Evolutionary conservation across 2,888 invertebrate genomes (phyloP).

Genomic region (Xestia c-nigrum): DNA sequence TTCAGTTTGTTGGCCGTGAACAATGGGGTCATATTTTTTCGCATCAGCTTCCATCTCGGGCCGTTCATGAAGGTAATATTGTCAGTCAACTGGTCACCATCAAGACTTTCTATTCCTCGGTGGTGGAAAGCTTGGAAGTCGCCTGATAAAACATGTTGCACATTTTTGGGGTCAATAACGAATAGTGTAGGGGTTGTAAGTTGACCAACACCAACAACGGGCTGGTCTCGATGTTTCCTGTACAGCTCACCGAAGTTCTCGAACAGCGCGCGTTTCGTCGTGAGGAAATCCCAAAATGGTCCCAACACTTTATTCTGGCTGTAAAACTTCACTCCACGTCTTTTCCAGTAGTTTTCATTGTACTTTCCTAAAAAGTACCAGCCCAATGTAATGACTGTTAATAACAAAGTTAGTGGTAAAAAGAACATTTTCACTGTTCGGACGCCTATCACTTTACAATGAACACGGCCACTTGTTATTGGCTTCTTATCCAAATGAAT

Average conservation of each 20-base stretch:
- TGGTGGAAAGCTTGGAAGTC: slow-evolving; percentile 74
- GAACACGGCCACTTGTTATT: neutral
- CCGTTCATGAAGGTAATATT: slow-evolving; percentile 75
- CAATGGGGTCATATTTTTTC: slow-evolving; percentile 80
- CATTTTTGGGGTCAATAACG: slow-evolving; percentile 69
- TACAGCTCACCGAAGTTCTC: slow-evolving; percentile 68
- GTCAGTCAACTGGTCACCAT: slow-evolving; percentile 72
- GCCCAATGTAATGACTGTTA: slow-evolving; percentile 9
- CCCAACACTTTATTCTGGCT: slow-evolving; percentile 55
- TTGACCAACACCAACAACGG: slow-evolving; percentile 70
- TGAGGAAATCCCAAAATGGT: slow-evolving; percentile 66
- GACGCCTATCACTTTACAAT: neutral
- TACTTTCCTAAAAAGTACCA: slow-evolving; percentile 50
- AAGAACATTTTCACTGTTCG: slow-evolving; percentile 33
- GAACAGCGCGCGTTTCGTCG: slow-evolving; percentile 35
- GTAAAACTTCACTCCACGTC: slow-evolving; percentile 67
- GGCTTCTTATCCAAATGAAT: slow-evolving; percentile 12
- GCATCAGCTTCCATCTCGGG: slow-evolving; percentile 77
- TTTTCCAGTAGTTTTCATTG: slow-evolving; percentile 75
- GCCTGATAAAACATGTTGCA: slow-evolving; percentile 69
- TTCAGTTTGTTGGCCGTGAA: slow-evolving; percentile 80
- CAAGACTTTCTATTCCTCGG: slow-evolving; percentile 68
- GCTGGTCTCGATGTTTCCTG: slow-evolving; percentile 70
- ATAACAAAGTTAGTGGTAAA: slow-evolving; percentile 35
- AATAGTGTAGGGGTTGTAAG: slow-evolving; percentile 64